A percentile compares a stretch with the other conserved stretches of the same genome.
phyloP scores from a whole-genome alignment of 2,797 vertebrate species.

The Lutjanus campechanus region DNA sequence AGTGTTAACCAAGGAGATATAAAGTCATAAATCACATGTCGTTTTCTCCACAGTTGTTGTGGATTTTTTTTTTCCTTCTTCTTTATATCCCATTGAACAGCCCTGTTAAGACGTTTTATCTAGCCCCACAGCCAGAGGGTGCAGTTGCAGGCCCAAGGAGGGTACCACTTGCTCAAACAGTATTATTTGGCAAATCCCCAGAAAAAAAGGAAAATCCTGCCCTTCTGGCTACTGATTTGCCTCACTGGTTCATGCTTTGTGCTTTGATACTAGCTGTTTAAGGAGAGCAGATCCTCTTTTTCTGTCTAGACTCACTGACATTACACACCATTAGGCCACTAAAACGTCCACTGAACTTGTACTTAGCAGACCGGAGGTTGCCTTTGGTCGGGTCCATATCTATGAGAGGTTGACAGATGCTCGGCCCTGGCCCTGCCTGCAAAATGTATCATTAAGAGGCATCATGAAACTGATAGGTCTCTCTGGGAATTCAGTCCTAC shows the following conservation, averaged over 20 bases:
- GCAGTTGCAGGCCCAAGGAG: not conserved
- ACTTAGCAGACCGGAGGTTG: conserved; percentile 19
- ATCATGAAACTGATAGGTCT: conserved; percentile 68
- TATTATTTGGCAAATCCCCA: not conserved
- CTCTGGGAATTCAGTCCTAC: conserved; percentile 60
- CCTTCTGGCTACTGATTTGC: conserved; percentile 3
- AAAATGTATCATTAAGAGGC: conserved; percentile 68
- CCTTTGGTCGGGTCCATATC: conserved; percentile 26
- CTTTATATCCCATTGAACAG: not conserved
- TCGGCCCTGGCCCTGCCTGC: conserved; percentile 16
- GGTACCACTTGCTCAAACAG: not conserved
- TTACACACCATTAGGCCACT: conserved; percentile 26
- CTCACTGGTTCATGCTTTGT: conserved; percentile 8
- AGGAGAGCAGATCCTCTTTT: conserved; percentile 4
- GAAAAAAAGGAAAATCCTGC: not conserved
- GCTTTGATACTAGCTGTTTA: conserved; percentile 17
- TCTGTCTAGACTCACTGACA: conserved; percentile 31
- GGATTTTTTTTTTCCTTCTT: not conserved
- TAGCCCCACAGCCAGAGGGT: not conserved
- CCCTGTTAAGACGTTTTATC: not conserved
- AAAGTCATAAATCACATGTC: not conserved
- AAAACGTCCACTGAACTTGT: conserved; percentile 29
- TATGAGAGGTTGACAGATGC: conserved; percentile 57
- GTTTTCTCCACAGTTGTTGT: not conserved
- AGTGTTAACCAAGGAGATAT: not conserved